Evolutionary conservation across 2,797 vertebrate genomes (phyloP).

Genomic region (Apogon talboti): DNA sequence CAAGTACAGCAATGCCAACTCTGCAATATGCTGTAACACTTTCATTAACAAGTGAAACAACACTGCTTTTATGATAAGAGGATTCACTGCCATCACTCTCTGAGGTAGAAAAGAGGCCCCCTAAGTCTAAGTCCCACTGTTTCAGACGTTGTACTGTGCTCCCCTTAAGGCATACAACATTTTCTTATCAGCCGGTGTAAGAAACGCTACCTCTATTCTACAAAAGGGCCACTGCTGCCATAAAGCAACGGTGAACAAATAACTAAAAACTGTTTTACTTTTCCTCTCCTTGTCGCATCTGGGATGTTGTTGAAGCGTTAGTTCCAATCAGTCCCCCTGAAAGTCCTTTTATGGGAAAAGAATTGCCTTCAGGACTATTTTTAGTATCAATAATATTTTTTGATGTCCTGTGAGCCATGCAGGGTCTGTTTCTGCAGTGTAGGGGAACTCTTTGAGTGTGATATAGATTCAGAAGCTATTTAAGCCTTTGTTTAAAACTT

Average conservation of each 20-base stretch:
- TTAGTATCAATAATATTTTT: slow-evolving; percentile 49
- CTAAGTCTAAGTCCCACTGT: slow-evolving; percentile 12
- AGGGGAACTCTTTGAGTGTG: slow-evolving; percentile 9
- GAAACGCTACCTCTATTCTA: slow-evolving; percentile 17
- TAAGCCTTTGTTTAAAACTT: slow-evolving; percentile 5
- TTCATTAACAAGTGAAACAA: slow-evolving; percentile 24
- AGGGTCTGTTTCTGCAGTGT: slow-evolving; percentile 2
- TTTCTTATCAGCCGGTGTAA: slow-evolving; percentile 6
- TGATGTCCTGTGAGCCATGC: slow-evolving; percentile 37
- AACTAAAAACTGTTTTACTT: slow-evolving; percentile 35
- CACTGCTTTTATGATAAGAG: background rate
- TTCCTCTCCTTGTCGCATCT: background rate
- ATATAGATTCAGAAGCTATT: background rate
- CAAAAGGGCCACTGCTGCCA: slow-evolving; percentile 6
- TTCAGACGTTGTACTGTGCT: slow-evolving; percentile 16
- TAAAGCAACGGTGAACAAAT: slow-evolving; percentile 35
- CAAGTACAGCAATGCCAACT: slow-evolving; percentile 6
- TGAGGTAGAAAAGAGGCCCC: slow-evolving; percentile 13
- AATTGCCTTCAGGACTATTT: slow-evolving; percentile 64
- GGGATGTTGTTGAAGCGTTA: slow-evolving; percentile 43
- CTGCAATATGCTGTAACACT: slow-evolving; percentile 23
- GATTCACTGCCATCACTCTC: slow-evolving; percentile 12
- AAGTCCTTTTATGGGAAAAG: slow-evolving; percentile 64
- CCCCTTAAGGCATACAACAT: slow-evolving; percentile 16
- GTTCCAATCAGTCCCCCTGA: slow-evolving; percentile 33